These are phyloP conservation scores for Choloepus didactylus DNA, from an alignment of 2,797 vertebrate genomes.

Conservation along the genomic window DNA sequence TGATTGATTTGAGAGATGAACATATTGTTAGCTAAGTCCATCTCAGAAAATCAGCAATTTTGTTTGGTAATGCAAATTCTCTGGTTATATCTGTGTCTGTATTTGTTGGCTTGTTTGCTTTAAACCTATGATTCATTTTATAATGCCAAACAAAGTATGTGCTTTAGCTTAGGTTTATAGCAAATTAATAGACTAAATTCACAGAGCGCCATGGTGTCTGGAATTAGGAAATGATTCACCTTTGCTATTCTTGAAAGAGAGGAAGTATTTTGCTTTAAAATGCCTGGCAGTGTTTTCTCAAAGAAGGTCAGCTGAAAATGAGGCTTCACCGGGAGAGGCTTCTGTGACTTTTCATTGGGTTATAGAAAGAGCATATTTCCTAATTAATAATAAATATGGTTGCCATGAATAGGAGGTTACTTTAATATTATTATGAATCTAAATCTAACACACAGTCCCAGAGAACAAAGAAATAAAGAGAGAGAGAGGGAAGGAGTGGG, in stretches of 20 bases:
- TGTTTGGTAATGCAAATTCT: constrained; percentile 40
- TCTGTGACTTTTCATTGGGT: constrained; percentile 17
- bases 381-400: constrained; percentile 48
- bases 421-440: constrained; percentile 56
- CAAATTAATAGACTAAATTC: constrained; percentile 72
- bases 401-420: not conserved
- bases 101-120: constrained; percentile 58
- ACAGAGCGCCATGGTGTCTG: constrained; percentile 69
- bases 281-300: not conserved
- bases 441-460: constrained; percentile 23
- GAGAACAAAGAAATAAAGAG: not conserved
- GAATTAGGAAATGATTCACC: constrained; percentile 63
- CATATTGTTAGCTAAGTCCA: not conserved
- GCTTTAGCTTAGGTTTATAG: constrained; percentile 64
- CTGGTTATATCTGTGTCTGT: constrained; percentile 36
- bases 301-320: constrained; percentile 25
- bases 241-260: constrained; percentile 64
- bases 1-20: constrained; percentile 60
- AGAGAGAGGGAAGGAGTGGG: not conserved
- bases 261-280: constrained; percentile 79
- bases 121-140: constrained; percentile 66
- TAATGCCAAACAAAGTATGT: constrained; percentile 35
- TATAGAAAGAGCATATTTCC: constrained; percentile 46
- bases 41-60: constrained; percentile 64
- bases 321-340: constrained; percentile 7